Percentiles rank a stretch among this genome's conserved stretches.
phyloP scores from a whole-genome alignment of 2,888 invertebrate species.

The Saturnia pavonia region DNA sequence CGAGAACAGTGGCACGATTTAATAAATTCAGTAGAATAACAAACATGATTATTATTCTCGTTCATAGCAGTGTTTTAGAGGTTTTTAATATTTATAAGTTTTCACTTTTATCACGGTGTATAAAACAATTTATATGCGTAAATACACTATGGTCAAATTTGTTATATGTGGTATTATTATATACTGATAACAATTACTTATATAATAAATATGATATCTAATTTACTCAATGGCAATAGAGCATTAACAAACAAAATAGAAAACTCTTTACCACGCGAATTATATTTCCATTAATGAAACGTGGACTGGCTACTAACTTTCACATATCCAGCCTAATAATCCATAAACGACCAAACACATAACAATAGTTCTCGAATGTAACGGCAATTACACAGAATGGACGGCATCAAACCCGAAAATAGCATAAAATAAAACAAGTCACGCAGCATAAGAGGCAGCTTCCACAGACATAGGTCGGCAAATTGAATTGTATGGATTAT shows the following conservation, averaged over 20 bases:
- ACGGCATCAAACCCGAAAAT: constrained; percentile 69
- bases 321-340: constrained; percentile 58
- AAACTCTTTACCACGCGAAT: constrained; percentile 53
- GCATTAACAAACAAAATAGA: constrained; percentile 48
- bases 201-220: no score
- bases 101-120: no score
- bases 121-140: no score
- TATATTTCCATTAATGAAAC: constrained; percentile 76
- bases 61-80: no score
- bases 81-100: no score
- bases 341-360: constrained; percentile 66
- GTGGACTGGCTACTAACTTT: constrained; percentile 67
- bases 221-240: constrained; percentile 20
- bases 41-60: background rate
- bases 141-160: no score
- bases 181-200: no score
- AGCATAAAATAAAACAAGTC: constrained; percentile 73
- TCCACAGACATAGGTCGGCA: constrained; percentile 10
- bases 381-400: constrained; percentile 74
- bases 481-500: background rate
- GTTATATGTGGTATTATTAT: no score
- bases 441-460: constrained; percentile 54
- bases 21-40: background rate
- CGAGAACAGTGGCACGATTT: background rate
- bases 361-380: constrained; percentile 72